A percentile compares a stretch with the other conserved stretches of the same genome.
These are phyloP conservation scores for Wiebesia pumilae DNA, from an alignment of 1,140 invertebrate species.

Conservation along the genomic window DNA sequence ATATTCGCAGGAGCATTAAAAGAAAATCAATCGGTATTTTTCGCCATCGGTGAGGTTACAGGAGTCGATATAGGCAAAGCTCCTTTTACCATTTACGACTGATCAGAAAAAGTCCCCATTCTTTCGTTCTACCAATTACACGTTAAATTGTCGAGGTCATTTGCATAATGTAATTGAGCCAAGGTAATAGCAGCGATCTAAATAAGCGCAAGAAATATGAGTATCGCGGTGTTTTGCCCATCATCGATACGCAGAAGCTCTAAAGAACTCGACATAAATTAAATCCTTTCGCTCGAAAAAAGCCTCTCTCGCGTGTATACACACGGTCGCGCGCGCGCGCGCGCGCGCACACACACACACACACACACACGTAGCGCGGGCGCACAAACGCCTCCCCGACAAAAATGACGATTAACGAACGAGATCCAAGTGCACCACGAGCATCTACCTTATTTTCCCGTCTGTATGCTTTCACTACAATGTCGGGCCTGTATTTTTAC, in stretches of 20 bases:
- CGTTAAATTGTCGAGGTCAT: background rate
- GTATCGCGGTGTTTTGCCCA: background rate
- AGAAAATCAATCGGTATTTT: background rate
- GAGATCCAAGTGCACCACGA: background rate
- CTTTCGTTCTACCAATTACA: background rate
- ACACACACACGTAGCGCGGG: no score
- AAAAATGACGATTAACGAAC: conserved; percentile 37
- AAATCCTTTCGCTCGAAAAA: background rate
- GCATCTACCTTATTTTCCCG: conserved; percentile 2
- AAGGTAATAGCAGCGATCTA: background rate
- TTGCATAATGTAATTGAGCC: background rate
- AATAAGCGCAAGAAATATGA: background rate
- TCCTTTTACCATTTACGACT: background rate
- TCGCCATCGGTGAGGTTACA: background rate
- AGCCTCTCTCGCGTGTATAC: no score
- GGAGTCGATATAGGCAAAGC: background rate
- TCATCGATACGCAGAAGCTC: background rate
- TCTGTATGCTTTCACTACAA: conserved; percentile 27
- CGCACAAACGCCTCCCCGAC: background rate
- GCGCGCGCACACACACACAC: background rate
- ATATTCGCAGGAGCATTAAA: background rate
- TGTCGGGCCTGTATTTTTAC: conserved; percentile 8
- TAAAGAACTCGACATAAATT: background rate
- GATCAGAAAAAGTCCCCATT: background rate
- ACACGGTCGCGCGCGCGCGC: background rate